Base-by-base conservation (phyloP, 2,113 vertebrate species). In the Podarcis raffonei region DNA sequence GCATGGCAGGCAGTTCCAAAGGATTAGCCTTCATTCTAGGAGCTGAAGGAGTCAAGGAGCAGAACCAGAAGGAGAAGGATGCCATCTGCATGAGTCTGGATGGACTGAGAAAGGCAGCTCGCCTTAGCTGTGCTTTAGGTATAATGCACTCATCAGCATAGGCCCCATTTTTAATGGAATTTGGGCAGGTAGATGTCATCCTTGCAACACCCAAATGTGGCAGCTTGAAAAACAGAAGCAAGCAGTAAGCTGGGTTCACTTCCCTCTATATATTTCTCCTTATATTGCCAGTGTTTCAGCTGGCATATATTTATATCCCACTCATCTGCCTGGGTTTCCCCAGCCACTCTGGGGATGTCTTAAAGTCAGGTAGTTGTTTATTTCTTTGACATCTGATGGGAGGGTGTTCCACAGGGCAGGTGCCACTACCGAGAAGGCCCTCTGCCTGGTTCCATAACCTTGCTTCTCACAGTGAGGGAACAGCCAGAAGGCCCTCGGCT, bases 61-160 rank as follows among this genome's bases (percentile, higher is more conserved):
- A 99, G 95, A 99, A 98, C 96, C 98, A 98, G 92, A 97, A 98
- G 89, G 98, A 99, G 89, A 97, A 98, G 2, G 98, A 99, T 68
- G 96, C 98, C 94, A 99, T 99, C 96, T 99, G 98, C 0, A 96
- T 99, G 94, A 99, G 99, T 91, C 93, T 99, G 6, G 98, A 99
- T 76, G 99, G 99, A 39, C 97, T 99, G 0, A 97, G 99, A 80
- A 98, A 98, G 87, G 99, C 99, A 0, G 99, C 99, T 0, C 96
- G 98, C 1, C 98, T 99, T 92, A 99, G 99, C 96, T 99, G 98
- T 87, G 97, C 97, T 5, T 93, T 99, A 94, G 99, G 99, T 99
- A 97, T 83, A 27, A 25, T 65, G 27, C 32, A 32, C 74, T 82
- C 37, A 32, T 48, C 69, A 23, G 13, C 9, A 4, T 15, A 12